These are phyloP conservation scores for Agelastica alni DNA, from an alignment of 2,888 invertebrate genomes.

Conservation along the genomic window DNA sequence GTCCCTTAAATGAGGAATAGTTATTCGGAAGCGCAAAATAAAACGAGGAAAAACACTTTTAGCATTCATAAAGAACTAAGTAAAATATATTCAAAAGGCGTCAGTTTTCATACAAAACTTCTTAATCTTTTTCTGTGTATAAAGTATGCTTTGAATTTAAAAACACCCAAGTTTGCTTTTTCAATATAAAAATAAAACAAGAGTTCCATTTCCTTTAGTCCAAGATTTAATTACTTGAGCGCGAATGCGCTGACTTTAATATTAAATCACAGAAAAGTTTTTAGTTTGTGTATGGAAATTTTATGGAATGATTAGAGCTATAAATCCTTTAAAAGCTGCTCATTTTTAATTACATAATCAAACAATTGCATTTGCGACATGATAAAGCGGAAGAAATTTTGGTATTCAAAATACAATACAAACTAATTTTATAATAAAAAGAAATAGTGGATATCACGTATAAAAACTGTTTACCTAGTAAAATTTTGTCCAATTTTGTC, in stretches of 20 bases:
- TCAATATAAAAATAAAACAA: slow-evolving; percentile 24
- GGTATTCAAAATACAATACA: neutral
- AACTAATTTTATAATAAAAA: too few relatives aligned
- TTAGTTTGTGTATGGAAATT: slow-evolving; percentile 9
- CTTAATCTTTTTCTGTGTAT: slow-evolving; percentile 40
- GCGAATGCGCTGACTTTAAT: slow-evolving; percentile 4
- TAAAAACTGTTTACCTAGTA: too few relatives aligned
- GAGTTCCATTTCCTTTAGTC: slow-evolving; percentile 11
- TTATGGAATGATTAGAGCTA: slow-evolving; percentile 10
- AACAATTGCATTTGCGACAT: neutral
- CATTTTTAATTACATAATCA: neutral
- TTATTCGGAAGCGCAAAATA: neutral
- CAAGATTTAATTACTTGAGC: slow-evolving; percentile 19
- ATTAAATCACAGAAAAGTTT: slow-evolving; percentile 14
- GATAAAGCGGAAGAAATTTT: neutral
- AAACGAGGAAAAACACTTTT: neutral
- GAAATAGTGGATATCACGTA: too few relatives aligned
- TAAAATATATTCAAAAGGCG: slow-evolving; percentile 35
- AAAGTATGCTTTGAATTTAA: slow-evolving; percentile 35
- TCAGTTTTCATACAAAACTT: slow-evolving; percentile 37
- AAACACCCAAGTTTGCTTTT: slow-evolving; percentile 32
- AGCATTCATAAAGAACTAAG: slow-evolving; percentile 29
- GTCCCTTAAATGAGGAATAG: neutral
- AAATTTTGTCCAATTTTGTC: too few relatives aligned
- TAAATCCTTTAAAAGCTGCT: slow-evolving; percentile 10